Evolutionary conservation across 2,797 vertebrate genomes (phyloP), one percentile per base, ranked within the genome.

Genomic region (Labeo calbasu): DNA sequence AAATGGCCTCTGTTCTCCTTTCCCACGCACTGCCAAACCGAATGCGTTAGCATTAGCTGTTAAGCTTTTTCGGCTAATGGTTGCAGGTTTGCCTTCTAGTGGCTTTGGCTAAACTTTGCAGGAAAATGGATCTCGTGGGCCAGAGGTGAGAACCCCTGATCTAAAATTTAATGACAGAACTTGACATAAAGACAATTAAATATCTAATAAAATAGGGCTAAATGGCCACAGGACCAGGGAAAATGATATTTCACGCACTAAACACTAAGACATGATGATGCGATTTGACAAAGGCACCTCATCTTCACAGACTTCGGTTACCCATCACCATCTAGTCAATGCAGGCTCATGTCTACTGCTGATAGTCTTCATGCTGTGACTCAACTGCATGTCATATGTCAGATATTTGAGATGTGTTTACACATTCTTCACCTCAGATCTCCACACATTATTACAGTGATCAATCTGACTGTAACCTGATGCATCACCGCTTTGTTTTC

Each of bases 301-400:
- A 14, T n/a, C 53, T 40, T 63, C 76, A 63, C 43, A 65, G 8
- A 63, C 23, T 43, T 17, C 21, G 3, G 61, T 66, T 50, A 32
- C 23, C 78, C 65, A 81, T 81, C n/a, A 57, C 21, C 50, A 9
- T 43, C 36, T 57, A 80, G 32, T 69, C 40, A 32, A 48, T 25
- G 69, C 19, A 72, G 23, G 53, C 40, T 82, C 57, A 61, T 61
- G 69, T 36, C 80, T 82, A 13, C 80, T 32, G 25, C 80, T 73
- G 25, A 82, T 40, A 28, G 8, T 25, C 43, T 59, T 61, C 32
- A 70, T 28, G 69, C 57, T 28, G 15, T 63, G 80, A 82, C 80
- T 82, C 23, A 63, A 36, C 12, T 13, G 2, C n/a, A 46, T 5
- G 10, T 71, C 55, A 82, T 72, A 32, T 43, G 23, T 73, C 51